Evolutionary conservation across 2,113 vertebrate genomes (phyloP), one percentile per base, ranked within the genome.

Genomic region (Centropus unirufus): DNA sequence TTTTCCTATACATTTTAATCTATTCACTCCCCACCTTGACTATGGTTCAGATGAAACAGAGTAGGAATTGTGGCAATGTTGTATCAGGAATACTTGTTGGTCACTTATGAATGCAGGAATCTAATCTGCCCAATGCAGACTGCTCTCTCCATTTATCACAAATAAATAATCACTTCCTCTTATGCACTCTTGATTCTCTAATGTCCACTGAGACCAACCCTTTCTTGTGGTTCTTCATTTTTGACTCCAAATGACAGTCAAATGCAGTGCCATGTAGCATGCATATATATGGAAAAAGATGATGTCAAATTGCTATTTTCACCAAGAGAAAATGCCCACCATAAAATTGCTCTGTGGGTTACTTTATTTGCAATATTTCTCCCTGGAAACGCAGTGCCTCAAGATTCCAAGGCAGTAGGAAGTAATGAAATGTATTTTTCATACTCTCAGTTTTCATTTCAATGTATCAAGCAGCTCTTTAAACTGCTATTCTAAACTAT

Each of bases 381-480:
- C 49, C 61, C 67, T 79, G 52, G 67, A 94, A 91, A 78, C 20
- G 42, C 40, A 89, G 64, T 78, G 55, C 39, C 74, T 34, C 87
- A 91, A 82, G 74, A 89, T 82, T 80, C 46, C 80, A 34, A 93
- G 64, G 61, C 47, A 74, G 57, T 47, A 74, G 74, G 74, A 51
- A 81, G 47, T 84, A 96, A 97, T 93, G 73, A 90, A 93, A 87
- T 30, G 21, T 88, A 78, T 94, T 94, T 96, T 91, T 96, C 89
- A 95, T 77, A 54, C 74, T 76, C 52, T 86, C 40, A 61, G 52
- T 96, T 97, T 94, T 96, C 51, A 69, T 95, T 96, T 95, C 89
- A 92, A 62, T 61, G 40, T 78, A 90, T 85, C 55, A 90, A 87
- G 47, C 39, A 69, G 62, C 42, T 94, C 67, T 91, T 96, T 92